phyloP scores from a whole-genome alignment of 2,113 vertebrate genomes.

The Nibea albiflora region DNA sequence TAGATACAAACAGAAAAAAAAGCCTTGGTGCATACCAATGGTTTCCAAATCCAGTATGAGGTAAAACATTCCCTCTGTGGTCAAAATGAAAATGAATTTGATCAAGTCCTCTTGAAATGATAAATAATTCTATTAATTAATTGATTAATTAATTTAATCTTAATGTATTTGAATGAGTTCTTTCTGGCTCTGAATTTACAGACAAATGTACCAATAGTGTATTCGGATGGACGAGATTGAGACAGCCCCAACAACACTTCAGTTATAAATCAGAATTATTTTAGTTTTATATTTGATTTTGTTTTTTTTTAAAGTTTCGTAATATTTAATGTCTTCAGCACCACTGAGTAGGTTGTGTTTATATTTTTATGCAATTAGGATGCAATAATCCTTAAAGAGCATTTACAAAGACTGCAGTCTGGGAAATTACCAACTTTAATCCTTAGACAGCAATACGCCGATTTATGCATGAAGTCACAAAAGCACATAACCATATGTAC shows the following conservation, averaged over 20 bases:
- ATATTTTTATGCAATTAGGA: background rate
- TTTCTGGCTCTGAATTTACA: slow-evolving; percentile 16
- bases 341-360: background rate
- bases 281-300: background rate
- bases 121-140: slow-evolving; percentile 57
- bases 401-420: slow-evolving; percentile 31
- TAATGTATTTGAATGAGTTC: slow-evolving; percentile 39
- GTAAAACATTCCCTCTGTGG: slow-evolving; percentile 56
- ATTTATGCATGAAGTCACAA: slow-evolving; percentile 38
- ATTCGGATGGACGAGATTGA: slow-evolving; percentile 2
- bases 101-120: slow-evolving; percentile 52
- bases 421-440: slow-evolving; percentile 45
- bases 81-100: slow-evolving; percentile 66
- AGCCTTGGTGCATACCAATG: slow-evolving; percentile 65
- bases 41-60: slow-evolving; percentile 40
- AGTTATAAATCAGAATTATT: slow-evolving; percentile 3
- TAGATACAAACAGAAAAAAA: slow-evolving; percentile 66
- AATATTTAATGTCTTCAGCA: slow-evolving; percentile 12
- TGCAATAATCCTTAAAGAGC: slow-evolving; percentile 4
- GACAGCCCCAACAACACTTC: slow-evolving; percentile 1
- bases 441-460: slow-evolving; percentile 29
- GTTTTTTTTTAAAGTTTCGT: background rate
- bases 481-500: slow-evolving; percentile 36
- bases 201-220: slow-evolving; percentile 5
- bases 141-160: slow-evolving; percentile 52